Evolutionary conservation across 53 echinoderm and acorn worm genomes (phyloP), one percentile per base, ranked within the genome.

Genomic region (Apostichopus leukothele): DNA sequence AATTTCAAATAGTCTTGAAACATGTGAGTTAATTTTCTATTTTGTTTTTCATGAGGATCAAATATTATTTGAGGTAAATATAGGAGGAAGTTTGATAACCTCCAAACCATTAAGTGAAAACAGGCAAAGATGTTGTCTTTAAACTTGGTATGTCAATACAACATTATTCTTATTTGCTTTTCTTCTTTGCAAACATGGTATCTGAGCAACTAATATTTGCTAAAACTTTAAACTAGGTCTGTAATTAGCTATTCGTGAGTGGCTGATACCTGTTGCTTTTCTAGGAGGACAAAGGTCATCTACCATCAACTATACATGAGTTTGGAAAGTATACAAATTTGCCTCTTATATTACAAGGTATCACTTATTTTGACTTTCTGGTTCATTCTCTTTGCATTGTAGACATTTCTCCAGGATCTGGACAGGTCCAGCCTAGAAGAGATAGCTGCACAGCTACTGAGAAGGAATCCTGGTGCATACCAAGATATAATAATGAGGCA

Each of bases 381-480:
- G 20, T 16, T 76, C 19, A 16, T 18, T 26, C 11, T 76, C 10
- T 76, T 50, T 18, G 10, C 50, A 11, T 53, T 55, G 1, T 20
- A 59, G 60, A 10, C 6, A 55, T 83, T 83, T 59, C 59, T 83
- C n/a, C 57, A 25, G 19, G 83, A 20, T 53, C 66, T 84, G 27
- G 39, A 60, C 9, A 84, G 84, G 23, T 27, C 25, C 13, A 54
- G 84, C 8, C 66, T 84, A 7, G 66, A 60, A 39, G 66, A 84
- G 20, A 67, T 84, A 13, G 84, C 63, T 50, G 67, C 13, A 8
- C 27, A 10, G 26, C 84, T 84, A 55, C 11, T 63, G 26, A 84
- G 67, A 61, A 5, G 84, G 50, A 60, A 60, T 50, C 84, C 61
- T 60, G 25, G 84, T 4, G 84, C 84, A 5, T 84, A 60, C 10